A percentile compares a stretch with the other conserved stretches of the same genome.
Evolutionary conservation across 2,113 vertebrate species (phyloP).

Genomic region (Callaeas wilsoni): DNA sequence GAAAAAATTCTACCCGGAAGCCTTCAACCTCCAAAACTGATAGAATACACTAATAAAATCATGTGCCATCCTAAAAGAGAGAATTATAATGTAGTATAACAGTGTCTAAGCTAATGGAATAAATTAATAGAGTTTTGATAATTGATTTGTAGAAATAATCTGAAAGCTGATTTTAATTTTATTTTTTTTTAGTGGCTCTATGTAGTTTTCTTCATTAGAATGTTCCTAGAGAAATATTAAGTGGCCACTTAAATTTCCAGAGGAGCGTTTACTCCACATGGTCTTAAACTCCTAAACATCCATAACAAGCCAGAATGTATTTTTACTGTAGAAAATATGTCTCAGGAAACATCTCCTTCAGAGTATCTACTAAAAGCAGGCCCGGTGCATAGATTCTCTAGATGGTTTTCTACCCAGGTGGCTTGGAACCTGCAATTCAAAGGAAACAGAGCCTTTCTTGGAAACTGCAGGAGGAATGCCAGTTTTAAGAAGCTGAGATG

Average conservation of each 20-base stretch:
- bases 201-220: conserved; percentile 3
- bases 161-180: background rate
- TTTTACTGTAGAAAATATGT: background rate
- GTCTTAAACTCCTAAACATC: background rate
- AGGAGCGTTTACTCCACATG: background rate
- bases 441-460: background rate
- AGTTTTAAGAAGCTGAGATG: background rate
- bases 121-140: conserved; percentile 20
- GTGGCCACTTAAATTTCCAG: background rate
- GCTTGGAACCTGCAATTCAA: background rate
- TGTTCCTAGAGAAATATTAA: background rate
- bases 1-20: conserved; percentile 27
- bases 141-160: conserved; percentile 29
- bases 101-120: background rate
- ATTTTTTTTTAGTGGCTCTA: background rate
- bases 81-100: background rate
- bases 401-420: background rate
- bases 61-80: conserved; percentile 10
- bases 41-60: conserved; percentile 52
- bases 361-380: background rate
- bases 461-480: background rate
- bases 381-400: background rate
- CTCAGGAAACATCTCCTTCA: background rate
- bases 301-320: background rate
- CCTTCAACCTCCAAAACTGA: conserved; percentile 24